Percentiles rank a stretch among this genome's conserved stretches.
These are phyloP conservation scores for Andrena hattorfiana DNA, from an alignment of 2,888 invertebrate genomes.

Conservation along the genomic window DNA sequence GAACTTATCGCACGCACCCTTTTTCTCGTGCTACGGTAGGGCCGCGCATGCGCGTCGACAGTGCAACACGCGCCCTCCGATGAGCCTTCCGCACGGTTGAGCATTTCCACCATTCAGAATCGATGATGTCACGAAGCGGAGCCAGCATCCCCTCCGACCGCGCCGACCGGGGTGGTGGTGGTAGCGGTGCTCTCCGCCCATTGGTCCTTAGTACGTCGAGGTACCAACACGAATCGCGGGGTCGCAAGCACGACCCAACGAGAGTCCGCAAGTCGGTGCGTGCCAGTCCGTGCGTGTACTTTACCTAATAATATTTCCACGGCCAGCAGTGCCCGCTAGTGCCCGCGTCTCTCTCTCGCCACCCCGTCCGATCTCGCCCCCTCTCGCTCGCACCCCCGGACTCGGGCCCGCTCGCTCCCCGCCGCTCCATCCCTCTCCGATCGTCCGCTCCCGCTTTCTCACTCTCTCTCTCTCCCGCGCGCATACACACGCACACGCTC, in stretches of 20 bases:
- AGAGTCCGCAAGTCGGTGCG: constrained; percentile 75
- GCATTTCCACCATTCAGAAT: constrained; percentile 85
- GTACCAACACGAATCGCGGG: constrained; percentile 74
- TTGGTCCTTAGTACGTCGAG: constrained; percentile 70
- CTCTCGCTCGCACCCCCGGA: constrained; percentile 3
- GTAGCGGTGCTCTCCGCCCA: constrained; percentile 62
- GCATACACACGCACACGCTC: constrained; percentile 9
- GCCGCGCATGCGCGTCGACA: constrained; percentile 72
- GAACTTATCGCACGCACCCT: constrained; percentile 63
- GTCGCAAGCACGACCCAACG: constrained; percentile 74
- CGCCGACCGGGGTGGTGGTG: constrained; percentile 51
- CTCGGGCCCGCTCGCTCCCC: not conserved
- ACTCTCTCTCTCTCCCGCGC: constrained; percentile 6
- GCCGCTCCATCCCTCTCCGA: not conserved
- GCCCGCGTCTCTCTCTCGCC: constrained; percentile 30
- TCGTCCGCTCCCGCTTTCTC: not conserved
- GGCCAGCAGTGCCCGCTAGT: constrained; percentile 61
- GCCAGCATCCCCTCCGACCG: constrained; percentile 73
- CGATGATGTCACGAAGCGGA: constrained; percentile 83
- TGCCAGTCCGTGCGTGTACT: constrained; percentile 77
- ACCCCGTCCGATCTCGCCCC: not conserved
- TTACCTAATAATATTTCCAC: constrained; percentile 76
- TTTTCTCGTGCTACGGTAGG: constrained; percentile 55
- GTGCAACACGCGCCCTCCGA: constrained; percentile 81
- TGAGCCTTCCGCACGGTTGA: constrained; percentile 84